These are phyloP conservation scores for Bombus terrestris DNA, from an alignment of 1,140 invertebrate genomes.

Conservation along the genomic window DNA sequence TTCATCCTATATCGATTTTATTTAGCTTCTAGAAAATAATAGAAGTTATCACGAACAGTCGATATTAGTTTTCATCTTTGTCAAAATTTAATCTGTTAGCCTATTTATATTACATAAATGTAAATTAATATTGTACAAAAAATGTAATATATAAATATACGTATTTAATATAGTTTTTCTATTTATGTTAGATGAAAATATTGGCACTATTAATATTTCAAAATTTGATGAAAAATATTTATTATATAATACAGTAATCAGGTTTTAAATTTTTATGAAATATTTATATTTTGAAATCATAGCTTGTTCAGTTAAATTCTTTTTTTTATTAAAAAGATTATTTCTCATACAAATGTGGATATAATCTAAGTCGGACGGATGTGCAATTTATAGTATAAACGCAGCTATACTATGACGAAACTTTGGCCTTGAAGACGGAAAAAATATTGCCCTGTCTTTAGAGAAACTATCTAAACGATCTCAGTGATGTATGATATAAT, in stretches of 20 bases:
- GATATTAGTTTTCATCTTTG: background rate
- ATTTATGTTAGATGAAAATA: no score
- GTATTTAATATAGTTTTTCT: no score
- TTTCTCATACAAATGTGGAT: background rate
- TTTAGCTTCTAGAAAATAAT: background rate
- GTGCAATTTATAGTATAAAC: background rate
- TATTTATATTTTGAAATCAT: no score
- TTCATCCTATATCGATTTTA: background rate
- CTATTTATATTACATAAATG: no score
- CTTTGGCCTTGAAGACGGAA: slow-evolving; percentile 15
- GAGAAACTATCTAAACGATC: background rate
- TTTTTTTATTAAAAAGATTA: background rate
- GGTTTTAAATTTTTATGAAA: no score
- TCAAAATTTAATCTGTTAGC: background rate
- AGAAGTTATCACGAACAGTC: background rate
- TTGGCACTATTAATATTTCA: no score
- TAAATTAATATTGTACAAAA: no score
- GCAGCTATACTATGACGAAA: slow-evolving; percentile 1
- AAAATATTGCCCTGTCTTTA: slow-evolving; percentile 17
- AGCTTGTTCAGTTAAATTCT: background rate
- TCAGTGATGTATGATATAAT: background rate
- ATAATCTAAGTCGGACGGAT: background rate
- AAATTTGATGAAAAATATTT: no score
- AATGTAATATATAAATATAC: no score
- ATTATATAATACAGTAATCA: no score